These are phyloP conservation scores for Neoitamus cyanurus DNA, from an alignment of 2,888 invertebrate genomes.

Conservation along the genomic window DNA sequence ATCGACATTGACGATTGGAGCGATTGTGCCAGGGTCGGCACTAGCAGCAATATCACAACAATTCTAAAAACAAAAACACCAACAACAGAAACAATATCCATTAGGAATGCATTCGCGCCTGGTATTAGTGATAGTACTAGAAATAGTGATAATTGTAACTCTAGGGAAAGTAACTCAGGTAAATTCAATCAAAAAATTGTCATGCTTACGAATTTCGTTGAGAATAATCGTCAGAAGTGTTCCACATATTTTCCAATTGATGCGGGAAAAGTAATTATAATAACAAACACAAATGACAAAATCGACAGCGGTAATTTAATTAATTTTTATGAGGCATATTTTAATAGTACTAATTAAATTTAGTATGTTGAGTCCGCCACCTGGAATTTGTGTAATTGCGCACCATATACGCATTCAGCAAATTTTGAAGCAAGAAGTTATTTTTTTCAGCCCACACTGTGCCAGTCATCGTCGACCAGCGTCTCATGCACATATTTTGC, in stretches of 20 bases:
- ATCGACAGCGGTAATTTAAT: conserved; percentile 52
- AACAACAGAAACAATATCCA: conserved; percentile 1
- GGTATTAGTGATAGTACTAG: not conserved
- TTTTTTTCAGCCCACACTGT: too few relatives aligned
- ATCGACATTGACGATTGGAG: not conserved
- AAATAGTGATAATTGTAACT: not conserved
- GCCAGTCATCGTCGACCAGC: too few relatives aligned
- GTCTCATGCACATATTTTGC: too few relatives aligned
- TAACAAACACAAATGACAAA: conserved; percentile 56
- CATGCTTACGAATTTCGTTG: conserved; percentile 91
- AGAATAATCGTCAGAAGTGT: conserved; percentile 87
- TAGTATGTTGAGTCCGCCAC: too few relatives aligned
- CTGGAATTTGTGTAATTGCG: too few relatives aligned
- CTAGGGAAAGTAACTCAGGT: conserved; percentile 44
- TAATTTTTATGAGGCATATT: conserved; percentile 52
- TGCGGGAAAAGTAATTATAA: conserved; percentile 67
- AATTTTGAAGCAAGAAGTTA: too few relatives aligned
- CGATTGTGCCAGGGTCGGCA: not conserved
- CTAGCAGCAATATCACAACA: conserved; percentile 43
- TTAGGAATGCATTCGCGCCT: not conserved
- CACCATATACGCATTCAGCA: too few relatives aligned
- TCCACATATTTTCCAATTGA: conserved; percentile 86
- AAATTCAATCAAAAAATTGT: conserved; percentile 74
- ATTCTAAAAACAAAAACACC: not conserved
- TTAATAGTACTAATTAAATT: too few relatives aligned